Evolutionary conservation across 2,113 vertebrate genomes (phyloP), one percentile per base, ranked within the genome.

Genomic region (Entosphenus tridentatus): DNA sequence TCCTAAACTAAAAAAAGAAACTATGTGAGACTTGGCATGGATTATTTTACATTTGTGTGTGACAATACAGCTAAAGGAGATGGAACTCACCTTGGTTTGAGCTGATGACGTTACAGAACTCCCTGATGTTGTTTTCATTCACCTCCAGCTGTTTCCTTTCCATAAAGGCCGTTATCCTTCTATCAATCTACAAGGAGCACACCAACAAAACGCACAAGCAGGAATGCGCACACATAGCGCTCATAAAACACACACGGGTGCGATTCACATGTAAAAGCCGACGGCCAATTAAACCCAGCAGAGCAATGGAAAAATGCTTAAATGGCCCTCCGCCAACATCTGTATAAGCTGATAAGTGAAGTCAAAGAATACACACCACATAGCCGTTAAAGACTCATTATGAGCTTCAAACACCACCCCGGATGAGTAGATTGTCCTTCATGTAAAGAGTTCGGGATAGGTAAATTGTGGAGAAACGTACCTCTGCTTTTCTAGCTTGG

Each of bases 41-140:
- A 39, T 39, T 39, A 39, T 39, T 39, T 39, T 39, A 39, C 39
- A 39, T 39, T 39, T 39, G 6, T 39, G 39, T 39, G 39, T 39
- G 39, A 39, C 39, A 39, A 39, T 39, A 39, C 39, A 39, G 39
- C 39, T 39, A 39, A 39, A 39, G 39, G 39, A 39, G 39, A 39
- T 39, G 6, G 39, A 65, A 70, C 82, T 92, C 86, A 98, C 93
- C 92, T 89, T 92, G 89, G 91, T 96, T 96, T 87, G 89, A 95
- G 86, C 93, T 87, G 86, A 96, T 96, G 87, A 98, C 89, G 82
- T 95, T 98, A 85, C 92, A 96, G 83, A 98, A 98, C 83, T 98
- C 93, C 75, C 93, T 85, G 79, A 96, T 87, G 77, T 96, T 96
- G 84, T 96, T 98, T 89, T 98, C 93, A 89, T 98, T 96, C 87